Base-by-base conservation (phyloP, 2,797 vertebrate species). In the Molossus alvarezi region DNA sequence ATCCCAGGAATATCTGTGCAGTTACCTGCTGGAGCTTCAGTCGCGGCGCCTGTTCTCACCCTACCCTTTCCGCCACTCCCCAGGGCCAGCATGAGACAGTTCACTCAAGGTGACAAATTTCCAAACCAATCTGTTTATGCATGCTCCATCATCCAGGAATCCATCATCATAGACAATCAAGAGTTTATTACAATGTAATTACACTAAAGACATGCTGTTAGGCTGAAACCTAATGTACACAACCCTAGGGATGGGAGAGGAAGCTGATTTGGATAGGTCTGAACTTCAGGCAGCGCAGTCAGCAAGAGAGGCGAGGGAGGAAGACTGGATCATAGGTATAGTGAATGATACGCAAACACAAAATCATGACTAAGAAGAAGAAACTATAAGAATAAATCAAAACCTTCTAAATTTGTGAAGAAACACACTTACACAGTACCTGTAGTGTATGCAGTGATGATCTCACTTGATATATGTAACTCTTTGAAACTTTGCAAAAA, bases 151-250 rank as follows among this genome's bases (percentile, higher is more conserved):
- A 33, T 33, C n/a, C 14, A 57, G 80, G 27, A 83, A 87, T 69
- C n/a, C 17, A 89, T 87, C 79, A 90, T 91, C 76, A 64, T 17
- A 91, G 91, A 85, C 88, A 95, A 96, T 72, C 81, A 48, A 85
- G 62, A 95, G 45, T 76, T 96, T 93, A 80, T 9, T 92, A 2
- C 37, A 45, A 29, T 90, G 5, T 94, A 62, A 95, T 87, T 93
- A 81, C 81, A 94, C 92, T 69, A 90, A 90, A 94, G 91, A 10
- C 29, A 92, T 88, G 37, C 55, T 55, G 92, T 91, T 73, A 88
- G 53, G 84, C n/a, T 90, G 77, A 95, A 72, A 65, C 20, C 25
- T 72, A 84, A 58, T 20, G 29, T 23, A 84, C 9, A 89, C 55
- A 89, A 79, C 48, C 60, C 29, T 55, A 75, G n/a, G 85, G 57